Evolutionary conservation across 2,888 invertebrate species (phyloP).

Genomic region (Agrochola lota): DNA sequence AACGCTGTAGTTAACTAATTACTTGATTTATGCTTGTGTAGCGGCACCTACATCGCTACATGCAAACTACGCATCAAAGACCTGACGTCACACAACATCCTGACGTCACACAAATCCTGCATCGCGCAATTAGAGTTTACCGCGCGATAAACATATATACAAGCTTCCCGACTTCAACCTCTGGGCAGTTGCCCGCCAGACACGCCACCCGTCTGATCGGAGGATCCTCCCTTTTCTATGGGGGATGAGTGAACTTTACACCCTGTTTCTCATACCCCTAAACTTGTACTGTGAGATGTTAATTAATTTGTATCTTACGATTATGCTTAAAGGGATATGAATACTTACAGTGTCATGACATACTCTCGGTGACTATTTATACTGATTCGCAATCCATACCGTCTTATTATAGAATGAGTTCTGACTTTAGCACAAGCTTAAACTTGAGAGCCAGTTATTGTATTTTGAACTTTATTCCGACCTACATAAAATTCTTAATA

Average conservation of each 20-base stretch:
- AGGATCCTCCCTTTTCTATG: too few relatives aligned
- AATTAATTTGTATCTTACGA: conserved; percentile 11
- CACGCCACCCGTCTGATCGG: too few relatives aligned
- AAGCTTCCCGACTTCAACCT: too few relatives aligned
- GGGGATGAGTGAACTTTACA: too few relatives aligned
- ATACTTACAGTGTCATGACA: neutral
- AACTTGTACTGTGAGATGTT: conserved; percentile 27
- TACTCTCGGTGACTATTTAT: neutral
- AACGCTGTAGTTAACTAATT: conserved; percentile 38
- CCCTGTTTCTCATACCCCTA: too few relatives aligned
- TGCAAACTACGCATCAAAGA: too few relatives aligned
- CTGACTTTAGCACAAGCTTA: neutral
- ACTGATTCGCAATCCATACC: neutral
- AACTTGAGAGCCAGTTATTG: neutral
- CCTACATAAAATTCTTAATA: neutral
- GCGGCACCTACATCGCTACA: too few relatives aligned
- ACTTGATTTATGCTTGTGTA: conserved; percentile 44
- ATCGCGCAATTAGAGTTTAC: too few relatives aligned
- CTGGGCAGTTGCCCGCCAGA: too few relatives aligned
- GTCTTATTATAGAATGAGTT: neutral
- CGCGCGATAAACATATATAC: too few relatives aligned
- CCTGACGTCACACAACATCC: too few relatives aligned
- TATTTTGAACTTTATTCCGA: neutral
- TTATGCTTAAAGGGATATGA: neutral
- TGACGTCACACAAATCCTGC: too few relatives aligned